Percentiles rank a stretch among this genome's conserved stretches.
Conservation (phyloP, 2,113 vertebrate species). For the Ochotona princeps region DNA sequence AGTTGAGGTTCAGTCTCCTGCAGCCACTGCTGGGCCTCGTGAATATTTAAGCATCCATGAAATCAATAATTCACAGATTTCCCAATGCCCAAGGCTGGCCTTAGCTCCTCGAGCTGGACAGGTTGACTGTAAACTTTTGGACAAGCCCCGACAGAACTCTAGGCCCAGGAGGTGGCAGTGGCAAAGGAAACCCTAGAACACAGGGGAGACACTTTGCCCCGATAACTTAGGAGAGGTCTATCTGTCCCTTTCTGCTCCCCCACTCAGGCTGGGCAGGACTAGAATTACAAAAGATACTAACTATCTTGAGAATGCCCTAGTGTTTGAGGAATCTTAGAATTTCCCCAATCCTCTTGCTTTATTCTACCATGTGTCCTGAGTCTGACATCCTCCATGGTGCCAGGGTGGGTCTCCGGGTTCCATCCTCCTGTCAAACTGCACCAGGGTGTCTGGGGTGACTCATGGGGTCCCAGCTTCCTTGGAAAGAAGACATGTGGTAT, state of each 20-base stretch:
- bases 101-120: not conserved
- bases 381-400: not conserved
- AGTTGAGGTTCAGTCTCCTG: not conserved
- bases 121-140: not conserved
- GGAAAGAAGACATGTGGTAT: slow-evolving; percentile 63
- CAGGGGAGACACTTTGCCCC: not conserved
- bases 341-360: not conserved
- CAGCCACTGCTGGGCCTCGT: not conserved
- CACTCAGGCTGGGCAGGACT: not conserved
- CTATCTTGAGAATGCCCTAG: not conserved
- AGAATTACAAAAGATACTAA: not conserved
- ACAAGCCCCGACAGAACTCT: slow-evolving; percentile 49
- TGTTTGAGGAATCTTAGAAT: not conserved
- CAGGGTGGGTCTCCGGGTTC: not conserved
- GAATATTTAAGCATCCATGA: not conserved
- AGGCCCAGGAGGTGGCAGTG: not conserved
- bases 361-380: not conserved
- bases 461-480: slow-evolving; percentile 60
- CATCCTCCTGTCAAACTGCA: not conserved
- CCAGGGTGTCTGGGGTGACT: slow-evolving; percentile 11
- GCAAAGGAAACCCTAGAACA: not conserved
- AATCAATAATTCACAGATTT: not conserved
- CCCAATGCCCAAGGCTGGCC: not conserved
- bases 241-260: not conserved
- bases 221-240: not conserved